phyloP scores from a whole-genome alignment of 2,888 invertebrate genomes.

The Harmothoe impar region DNA sequence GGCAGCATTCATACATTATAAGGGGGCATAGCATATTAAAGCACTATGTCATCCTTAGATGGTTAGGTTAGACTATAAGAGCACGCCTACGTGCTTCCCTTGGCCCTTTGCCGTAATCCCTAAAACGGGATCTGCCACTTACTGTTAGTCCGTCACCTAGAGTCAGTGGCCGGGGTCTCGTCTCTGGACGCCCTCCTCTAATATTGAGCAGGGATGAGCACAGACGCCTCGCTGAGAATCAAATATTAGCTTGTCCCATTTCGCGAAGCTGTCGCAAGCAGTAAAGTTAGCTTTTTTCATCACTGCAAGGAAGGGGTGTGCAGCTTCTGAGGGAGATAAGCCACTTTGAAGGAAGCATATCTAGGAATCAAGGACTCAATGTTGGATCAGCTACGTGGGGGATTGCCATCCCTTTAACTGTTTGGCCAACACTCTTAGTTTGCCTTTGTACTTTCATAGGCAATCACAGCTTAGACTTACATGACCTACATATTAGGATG shows the following conservation, averaged over 20 bases:
- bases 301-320: not conserved
- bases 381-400: not conserved
- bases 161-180: not conserved
- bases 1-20: no score
- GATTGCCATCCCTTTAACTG: no score
- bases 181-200: no score
- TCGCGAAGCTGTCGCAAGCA: not conserved
- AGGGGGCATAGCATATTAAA: no score
- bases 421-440: no score
- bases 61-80: no score
- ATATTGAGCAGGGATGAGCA: not conserved
- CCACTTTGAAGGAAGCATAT: not conserved
- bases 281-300: not conserved
- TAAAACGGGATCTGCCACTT: constrained; percentile 1
- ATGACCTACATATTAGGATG: no score
- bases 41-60: no score
- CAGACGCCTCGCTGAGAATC: not conserved
- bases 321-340: not conserved
- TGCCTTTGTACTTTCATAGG: no score
- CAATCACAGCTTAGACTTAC: no score
- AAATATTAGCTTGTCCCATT: not conserved
- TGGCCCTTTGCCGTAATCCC: no score
- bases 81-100: no score
- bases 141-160: not conserved
- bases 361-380: not conserved